phyloP scores from a whole-genome alignment of 2,888 invertebrate species.

The Lomographa bimaculata region DNA sequence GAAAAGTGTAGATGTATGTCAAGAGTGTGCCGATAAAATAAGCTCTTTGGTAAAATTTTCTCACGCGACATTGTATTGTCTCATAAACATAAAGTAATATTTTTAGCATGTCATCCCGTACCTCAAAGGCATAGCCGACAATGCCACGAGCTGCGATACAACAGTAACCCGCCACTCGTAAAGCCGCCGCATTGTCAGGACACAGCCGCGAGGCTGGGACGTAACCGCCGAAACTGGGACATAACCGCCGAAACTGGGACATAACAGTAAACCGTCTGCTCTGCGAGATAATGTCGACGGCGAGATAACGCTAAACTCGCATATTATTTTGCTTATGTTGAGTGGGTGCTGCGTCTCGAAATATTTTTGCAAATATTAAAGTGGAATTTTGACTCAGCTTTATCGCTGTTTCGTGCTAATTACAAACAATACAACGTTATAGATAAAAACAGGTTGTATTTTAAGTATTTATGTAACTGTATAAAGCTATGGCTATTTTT shows the following conservation, averaged over 20 bases:
- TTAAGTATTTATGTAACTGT: too few relatives aligned
- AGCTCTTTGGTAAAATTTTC: too few relatives aligned
- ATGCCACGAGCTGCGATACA: conserved; percentile 5
- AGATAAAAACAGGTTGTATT: too few relatives aligned
- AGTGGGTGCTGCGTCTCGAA: conserved; percentile 1
- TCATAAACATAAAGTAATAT: conserved; percentile 10
- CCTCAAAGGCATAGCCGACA: conserved; percentile 8
- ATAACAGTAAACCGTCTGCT: conserved; percentile 8
- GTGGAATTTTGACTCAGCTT: conserved; percentile 1
- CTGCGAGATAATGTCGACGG: conserved; percentile 4
- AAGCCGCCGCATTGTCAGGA: conserved; percentile 4
- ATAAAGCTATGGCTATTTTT: too few relatives aligned
- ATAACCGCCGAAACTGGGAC: conserved; percentile 2
- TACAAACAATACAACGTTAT: too few relatives aligned
- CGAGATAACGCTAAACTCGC: conserved; percentile 11
- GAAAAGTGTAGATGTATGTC: too few relatives aligned
- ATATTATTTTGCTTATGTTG: conserved; percentile 5
- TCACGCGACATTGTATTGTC: conserved; percentile 5
- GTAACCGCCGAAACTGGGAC: conserved; percentile 4
- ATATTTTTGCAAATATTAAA: conserved; percentile 2
- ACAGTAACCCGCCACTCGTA: conserved; percentile 13
- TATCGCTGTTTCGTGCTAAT: neutral
- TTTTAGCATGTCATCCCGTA: conserved; percentile 4
- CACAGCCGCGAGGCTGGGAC: conserved; percentile 3
- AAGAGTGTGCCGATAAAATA: too few relatives aligned